Percentiles rank a stretch among this genome's conserved stretches.
phyloP scores from a whole-genome alignment of 2,113 vertebrate genomes.

The Pagrus major region DNA sequence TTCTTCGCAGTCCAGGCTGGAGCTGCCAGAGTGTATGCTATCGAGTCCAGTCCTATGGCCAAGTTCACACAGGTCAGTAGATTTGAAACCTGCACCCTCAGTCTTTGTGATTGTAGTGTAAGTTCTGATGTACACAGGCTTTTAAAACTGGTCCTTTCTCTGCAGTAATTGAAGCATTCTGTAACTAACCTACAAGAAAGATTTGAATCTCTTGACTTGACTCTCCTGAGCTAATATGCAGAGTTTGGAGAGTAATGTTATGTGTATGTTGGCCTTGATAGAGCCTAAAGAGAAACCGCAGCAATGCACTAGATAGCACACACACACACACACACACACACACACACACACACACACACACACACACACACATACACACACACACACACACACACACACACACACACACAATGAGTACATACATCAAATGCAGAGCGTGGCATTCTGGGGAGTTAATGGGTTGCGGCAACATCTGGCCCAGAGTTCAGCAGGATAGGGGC shows the following conservation, averaged over 20 bases:
- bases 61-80: conserved; percentile 81
- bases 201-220: background rate
- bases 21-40: conserved; percentile 84
- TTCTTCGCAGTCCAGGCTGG: conserved; percentile 88
- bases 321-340: too few relatives aligned
- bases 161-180: background rate
- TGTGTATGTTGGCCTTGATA: conserved; percentile 49
- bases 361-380: conserved; percentile 37
- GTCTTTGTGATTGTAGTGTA: background rate
- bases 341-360: conserved; percentile 40
- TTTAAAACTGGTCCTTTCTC: background rate
- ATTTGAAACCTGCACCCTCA: background rate
- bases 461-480: conserved; percentile 73
- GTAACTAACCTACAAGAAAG: background rate
- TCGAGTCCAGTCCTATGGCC: conserved; percentile 83
- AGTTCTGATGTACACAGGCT: background rate
- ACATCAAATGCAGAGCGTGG: conserved; percentile 68
- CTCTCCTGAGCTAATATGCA: background rate
- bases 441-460: conserved; percentile 80
- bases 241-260: background rate
- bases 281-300: conserved; percentile 25
- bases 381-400: too few relatives aligned
- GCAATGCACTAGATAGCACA: conserved; percentile 3
- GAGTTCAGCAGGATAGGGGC: conserved; percentile 42
- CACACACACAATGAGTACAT: conserved; percentile 39